A percentile compares a stretch with the other conserved stretches of the same genome.
phyloP scores from a whole-genome alignment of 2,888 invertebrate genomes.

The Ormyrus thymus region DNA sequence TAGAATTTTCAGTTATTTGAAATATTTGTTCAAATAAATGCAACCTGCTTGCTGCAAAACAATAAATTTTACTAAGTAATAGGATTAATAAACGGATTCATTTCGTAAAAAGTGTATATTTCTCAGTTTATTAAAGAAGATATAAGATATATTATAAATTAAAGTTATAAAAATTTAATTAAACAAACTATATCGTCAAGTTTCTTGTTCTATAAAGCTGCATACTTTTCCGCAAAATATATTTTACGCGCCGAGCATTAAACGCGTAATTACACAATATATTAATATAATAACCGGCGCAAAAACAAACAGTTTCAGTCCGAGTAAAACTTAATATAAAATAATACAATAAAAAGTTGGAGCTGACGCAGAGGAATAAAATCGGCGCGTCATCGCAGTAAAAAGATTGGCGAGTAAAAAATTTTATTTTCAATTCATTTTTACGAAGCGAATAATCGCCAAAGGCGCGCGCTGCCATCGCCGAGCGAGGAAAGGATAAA shows the following conservation, averaged over 20 bases:
- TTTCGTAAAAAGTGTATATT: no score
- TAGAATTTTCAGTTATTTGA: no score
- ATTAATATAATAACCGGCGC: not conserved
- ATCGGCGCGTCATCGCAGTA: constrained; percentile 10
- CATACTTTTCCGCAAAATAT: not conserved
- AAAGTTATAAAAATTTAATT: no score
- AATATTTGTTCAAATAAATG: no score
- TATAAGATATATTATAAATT: no score
- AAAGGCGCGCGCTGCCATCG: constrained; percentile 5
- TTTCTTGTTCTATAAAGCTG: no score
- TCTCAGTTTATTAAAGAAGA: no score
- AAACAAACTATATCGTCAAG: not conserved
- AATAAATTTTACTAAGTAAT: no score
- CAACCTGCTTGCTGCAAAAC: no score
- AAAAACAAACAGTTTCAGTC: no score
- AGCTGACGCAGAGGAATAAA: not conserved
- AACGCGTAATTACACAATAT: not conserved
- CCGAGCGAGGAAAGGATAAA: constrained; percentile 15
- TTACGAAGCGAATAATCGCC: constrained; percentile 1
- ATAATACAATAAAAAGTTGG: no score
- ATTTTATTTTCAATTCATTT: constrained; percentile 8
- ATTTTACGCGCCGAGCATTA: not conserved
- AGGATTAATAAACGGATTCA: no score
- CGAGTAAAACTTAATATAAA: not conserved
- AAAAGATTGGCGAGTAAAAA: constrained; percentile 5